phyloP scores from a whole-genome alignment of 1,140 invertebrate genomes.

The Drosophila malerkotliana region DNA sequence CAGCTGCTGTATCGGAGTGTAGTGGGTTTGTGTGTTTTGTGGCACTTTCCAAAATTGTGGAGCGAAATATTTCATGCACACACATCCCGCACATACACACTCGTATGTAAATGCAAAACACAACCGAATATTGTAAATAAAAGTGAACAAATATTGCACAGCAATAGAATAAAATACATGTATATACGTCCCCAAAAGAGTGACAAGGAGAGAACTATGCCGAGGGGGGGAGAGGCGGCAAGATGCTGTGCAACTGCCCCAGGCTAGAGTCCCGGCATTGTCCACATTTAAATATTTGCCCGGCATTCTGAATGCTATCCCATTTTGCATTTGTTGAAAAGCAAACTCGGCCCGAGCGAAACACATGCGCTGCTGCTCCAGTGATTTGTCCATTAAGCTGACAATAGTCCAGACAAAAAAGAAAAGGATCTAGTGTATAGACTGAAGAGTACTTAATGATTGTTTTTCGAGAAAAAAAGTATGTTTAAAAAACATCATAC shows the following conservation, averaged over 20 bases:
- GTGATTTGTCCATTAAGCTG: conserved; percentile 67
- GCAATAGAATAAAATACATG: conserved; percentile 40
- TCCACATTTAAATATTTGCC: conserved; percentile 78
- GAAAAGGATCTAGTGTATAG: not conserved
- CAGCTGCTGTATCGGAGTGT: conserved; percentile 18
- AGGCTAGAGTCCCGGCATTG: conserved; percentile 51
- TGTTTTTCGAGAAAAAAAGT: not conserved
- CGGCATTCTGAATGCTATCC: conserved; percentile 72
- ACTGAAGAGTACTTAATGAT: not conserved
- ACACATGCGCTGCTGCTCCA: conserved; percentile 39
- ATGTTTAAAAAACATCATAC: not conserved
- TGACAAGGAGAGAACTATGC: not conserved
- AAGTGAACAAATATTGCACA: conserved; percentile 63
- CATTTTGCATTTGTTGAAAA: conserved; percentile 68
- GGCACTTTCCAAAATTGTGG: conserved; percentile 72
- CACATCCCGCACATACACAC: conserved; percentile 30
- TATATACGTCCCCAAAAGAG: conserved; percentile 17
- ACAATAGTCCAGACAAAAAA: conserved; percentile 33
- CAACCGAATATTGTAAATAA: conserved; percentile 72
- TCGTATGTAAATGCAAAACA: conserved; percentile 46
- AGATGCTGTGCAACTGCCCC: conserved; percentile 33
- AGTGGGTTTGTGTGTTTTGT: conserved; percentile 30
- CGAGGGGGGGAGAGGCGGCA: conserved; percentile 2
- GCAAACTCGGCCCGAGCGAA: conserved; percentile 41
- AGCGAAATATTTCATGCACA: conserved; percentile 59